Conservation (phyloP, 2,888 invertebrate species). For the Leptopterna dolabrata region DNA sequence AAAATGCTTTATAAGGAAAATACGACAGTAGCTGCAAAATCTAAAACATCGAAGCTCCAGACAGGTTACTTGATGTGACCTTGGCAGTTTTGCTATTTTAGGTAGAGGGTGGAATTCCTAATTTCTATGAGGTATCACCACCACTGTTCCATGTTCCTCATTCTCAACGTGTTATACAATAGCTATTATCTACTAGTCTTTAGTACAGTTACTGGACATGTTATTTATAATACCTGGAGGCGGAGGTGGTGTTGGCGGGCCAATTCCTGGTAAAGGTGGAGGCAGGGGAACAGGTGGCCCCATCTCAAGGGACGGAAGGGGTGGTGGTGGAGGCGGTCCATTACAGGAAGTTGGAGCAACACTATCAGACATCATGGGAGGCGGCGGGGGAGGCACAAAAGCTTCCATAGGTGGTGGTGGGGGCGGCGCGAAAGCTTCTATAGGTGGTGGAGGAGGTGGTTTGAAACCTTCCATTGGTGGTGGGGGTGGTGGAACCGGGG, state of each 20-base stretch:
- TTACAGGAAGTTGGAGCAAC: conserved; percentile 56
- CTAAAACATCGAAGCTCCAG: too few relatives aligned
- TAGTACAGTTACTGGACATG: too few relatives aligned
- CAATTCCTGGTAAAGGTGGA: conserved; percentile 66
- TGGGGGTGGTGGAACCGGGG: conserved; percentile 63
- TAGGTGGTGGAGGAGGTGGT: conserved; percentile 61
- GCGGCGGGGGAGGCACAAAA: conserved; percentile 58
- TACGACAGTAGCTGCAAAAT: too few relatives aligned
- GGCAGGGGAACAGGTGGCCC: conserved; percentile 67
- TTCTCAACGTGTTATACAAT: too few relatives aligned
- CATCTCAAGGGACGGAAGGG: conserved; percentile 63
- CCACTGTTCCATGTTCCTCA: too few relatives aligned
- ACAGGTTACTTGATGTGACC: too few relatives aligned
- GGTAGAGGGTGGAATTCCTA: too few relatives aligned
- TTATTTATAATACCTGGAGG: conserved; percentile 64
- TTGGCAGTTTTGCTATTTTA: too few relatives aligned
- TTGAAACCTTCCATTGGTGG: conserved; percentile 57
- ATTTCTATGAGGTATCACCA: too few relatives aligned
- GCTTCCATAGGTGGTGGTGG: conserved; percentile 62
- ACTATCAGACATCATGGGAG: conserved; percentile 65
- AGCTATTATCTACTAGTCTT: too few relatives aligned
- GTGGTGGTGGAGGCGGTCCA: conserved; percentile 65
- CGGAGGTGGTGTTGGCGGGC: conserved; percentile 67
- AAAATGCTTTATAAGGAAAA: too few relatives aligned
- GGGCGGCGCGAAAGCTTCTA: conserved; percentile 46